Conservation (phyloP, 2,113 vertebrate genomes). For the Eulemur rufifrons region DNA sequence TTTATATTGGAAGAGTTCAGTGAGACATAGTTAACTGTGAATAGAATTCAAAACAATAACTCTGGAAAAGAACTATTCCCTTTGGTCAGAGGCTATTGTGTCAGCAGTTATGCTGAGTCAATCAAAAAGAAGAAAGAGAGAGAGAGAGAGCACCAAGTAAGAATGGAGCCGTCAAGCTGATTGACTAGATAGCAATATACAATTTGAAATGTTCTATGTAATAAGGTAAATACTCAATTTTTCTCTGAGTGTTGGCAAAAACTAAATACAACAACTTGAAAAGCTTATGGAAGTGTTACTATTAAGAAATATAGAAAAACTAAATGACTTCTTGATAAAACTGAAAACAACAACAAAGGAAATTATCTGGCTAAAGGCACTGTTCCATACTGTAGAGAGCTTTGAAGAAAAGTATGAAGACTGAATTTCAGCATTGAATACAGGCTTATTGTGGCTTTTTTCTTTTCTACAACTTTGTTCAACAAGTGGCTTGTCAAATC, state of each 20-base stretch:
- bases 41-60: conserved; percentile 79
- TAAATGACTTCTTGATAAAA: conserved; percentile 24
- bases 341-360: conserved; percentile 40
- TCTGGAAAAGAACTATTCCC: conserved; percentile 57
- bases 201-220: conserved; percentile 48
- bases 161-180: conserved; percentile 56
- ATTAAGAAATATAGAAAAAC: conserved; percentile 21
- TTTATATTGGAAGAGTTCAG: conserved; percentile 77
- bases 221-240: conserved; percentile 51
- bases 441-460: background rate
- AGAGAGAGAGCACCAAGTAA: background rate
- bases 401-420: background rate
- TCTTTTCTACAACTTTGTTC: conserved; percentile 1
- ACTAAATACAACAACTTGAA: conserved; percentile 30
- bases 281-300: background rate
- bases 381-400: background rate
- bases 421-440: conserved; percentile 1
- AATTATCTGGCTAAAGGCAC: conserved; percentile 12
- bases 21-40: conserved; percentile 72
- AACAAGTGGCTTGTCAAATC: background rate
- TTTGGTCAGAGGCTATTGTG: conserved; percentile 71
- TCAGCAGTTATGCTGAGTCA: conserved; percentile 48
- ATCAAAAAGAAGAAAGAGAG: conserved; percentile 60
- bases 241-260: conserved; percentile 29
- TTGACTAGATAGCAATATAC: conserved; percentile 46